Evolutionary conservation across 2,888 invertebrate genomes (phyloP), one percentile per base, ranked within the genome.

Genomic region (Pheosia gnoma): DNA sequence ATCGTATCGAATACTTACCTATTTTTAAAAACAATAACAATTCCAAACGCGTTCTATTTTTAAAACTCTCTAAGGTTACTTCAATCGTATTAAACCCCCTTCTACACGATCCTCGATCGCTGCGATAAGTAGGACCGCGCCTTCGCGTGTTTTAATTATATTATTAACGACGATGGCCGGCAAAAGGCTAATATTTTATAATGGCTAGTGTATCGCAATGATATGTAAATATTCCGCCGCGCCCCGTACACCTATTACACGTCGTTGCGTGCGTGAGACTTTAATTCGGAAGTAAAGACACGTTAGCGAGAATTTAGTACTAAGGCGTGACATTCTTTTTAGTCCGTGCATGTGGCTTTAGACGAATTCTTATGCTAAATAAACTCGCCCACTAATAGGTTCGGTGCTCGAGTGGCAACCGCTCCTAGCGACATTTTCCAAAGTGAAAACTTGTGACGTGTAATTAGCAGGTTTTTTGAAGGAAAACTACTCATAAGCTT

Each of bases 401-500:
- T 82, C 81, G 80, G 76, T 64, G 75, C 63, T 74, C 63, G 74
- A 81, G 78, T 80, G 77, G 77, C 68, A 74, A 76, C 74, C 75
- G 72, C 75, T 74, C 72, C 71, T 70, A 70, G 71, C 71, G 74
- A 72, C 72, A 72, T 64, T 65, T 76, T 67, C 64, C 61, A 66
- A 75, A 74, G 67, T 72, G 79, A 80, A 84, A 85, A 86, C 84
- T 82, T 82, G 78, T 86, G 82, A 82, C 85, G 81, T 82, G 88
- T 91, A 92, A 93, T 93, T 93, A 91, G 92, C 90, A 90, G 84
- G 79, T 85, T 88, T 88, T 88, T 87, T 85, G 84, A 90, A 91
- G 89, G 86, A 91, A 91, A 90, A 90, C 92, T 91, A 93, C 92
- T 93, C 91, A 92, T 93, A 90, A 91, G 92, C 92, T 92, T 93